Conservation (phyloP, 2,113 vertebrate genomes). For the Cyanoderma ruficeps region DNA sequence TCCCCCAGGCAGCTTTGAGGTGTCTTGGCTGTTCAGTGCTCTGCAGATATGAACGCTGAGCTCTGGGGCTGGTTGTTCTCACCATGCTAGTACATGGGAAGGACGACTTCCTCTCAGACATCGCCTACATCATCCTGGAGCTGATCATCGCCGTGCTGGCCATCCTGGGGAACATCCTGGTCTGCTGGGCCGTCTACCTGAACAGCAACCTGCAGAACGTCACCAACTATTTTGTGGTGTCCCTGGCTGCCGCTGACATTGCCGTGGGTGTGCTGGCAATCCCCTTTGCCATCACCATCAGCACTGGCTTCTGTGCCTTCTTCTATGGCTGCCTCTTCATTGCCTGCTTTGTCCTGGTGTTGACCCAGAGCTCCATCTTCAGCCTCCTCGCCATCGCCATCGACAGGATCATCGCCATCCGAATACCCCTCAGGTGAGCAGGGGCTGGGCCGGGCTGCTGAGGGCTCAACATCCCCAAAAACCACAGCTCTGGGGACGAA, state of each 20-base stretch:
- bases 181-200: slow-evolving; percentile 94
- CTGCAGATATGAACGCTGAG: slow-evolving; percentile 90
- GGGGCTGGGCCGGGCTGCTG: fast-evolving
- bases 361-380: slow-evolving; percentile 98
- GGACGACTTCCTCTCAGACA: slow-evolving; percentile 41
- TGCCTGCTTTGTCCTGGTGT: slow-evolving; percentile 92
- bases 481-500: background rate
- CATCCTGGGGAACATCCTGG: slow-evolving; percentile 92
- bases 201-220: slow-evolving; percentile 96
- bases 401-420: slow-evolving; percentile 95
- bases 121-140: slow-evolving; percentile 86
- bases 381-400: slow-evolving; percentile 95
- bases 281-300: slow-evolving; percentile 93
- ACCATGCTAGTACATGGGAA: slow-evolving; percentile 77
- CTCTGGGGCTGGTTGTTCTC: slow-evolving; percentile 66
- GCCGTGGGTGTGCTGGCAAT: slow-evolving; percentile 94
- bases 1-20: background rate
- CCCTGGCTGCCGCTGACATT: slow-evolving; percentile 92
- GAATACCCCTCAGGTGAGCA: slow-evolving; percentile 90
- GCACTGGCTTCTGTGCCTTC: slow-evolving; percentile 92
- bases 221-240: slow-evolving; percentile 97
- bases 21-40: slow-evolving; percentile 8
- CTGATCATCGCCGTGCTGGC: slow-evolving; percentile 90
- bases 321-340: slow-evolving; percentile 97
- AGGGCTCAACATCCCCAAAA: background rate